Evolutionary conservation across 2,797 vertebrate genomes (phyloP).

Genomic region (Sebastes glaucus): DNA sequence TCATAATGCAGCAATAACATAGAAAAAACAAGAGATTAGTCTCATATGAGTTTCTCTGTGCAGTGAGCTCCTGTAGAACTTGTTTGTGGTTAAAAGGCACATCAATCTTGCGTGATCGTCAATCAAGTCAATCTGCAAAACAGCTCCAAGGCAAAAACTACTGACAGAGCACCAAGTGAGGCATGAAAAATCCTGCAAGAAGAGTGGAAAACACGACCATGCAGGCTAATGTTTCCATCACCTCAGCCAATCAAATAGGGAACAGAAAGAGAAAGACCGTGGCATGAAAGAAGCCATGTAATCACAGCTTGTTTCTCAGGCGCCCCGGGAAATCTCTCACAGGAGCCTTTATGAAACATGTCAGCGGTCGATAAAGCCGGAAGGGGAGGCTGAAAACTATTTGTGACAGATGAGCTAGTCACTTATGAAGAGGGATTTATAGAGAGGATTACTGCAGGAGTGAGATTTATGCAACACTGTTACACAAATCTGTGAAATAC

Average conservation of each 20-base stretch:
- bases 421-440: not conserved
- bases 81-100: conserved; percentile 12
- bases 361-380: conserved; percentile 38
- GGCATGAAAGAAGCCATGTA: conserved; percentile 53
- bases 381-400: conserved; percentile 32
- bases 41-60: not conserved
- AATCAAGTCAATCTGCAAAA: conserved; percentile 12
- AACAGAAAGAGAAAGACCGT: conserved; percentile 23
- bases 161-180: conserved; percentile 4
- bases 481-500: not conserved
- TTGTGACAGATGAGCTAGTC: conserved; percentile 15
- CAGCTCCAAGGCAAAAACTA: not conserved
- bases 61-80: not conserved
- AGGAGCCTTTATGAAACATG: conserved; percentile 60
- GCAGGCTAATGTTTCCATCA: conserved; percentile 52
- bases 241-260: conserved; percentile 40
- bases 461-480: not conserved
- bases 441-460: not conserved
- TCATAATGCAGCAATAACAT: not conserved
- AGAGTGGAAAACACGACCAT: conserved; percentile 27
- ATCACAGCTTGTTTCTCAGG: conserved; percentile 58
- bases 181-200: conserved; percentile 25
- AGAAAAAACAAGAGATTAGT: not conserved
- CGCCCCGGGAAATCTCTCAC: conserved; percentile 42
- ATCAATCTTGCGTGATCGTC: not conserved